A percentile compares a stretch with the other conserved stretches of the same genome.
These are phyloP conservation scores for Drosophila rhopaloa DNA, from an alignment of 1,140 invertebrate species.

Conservation along the genomic window DNA sequence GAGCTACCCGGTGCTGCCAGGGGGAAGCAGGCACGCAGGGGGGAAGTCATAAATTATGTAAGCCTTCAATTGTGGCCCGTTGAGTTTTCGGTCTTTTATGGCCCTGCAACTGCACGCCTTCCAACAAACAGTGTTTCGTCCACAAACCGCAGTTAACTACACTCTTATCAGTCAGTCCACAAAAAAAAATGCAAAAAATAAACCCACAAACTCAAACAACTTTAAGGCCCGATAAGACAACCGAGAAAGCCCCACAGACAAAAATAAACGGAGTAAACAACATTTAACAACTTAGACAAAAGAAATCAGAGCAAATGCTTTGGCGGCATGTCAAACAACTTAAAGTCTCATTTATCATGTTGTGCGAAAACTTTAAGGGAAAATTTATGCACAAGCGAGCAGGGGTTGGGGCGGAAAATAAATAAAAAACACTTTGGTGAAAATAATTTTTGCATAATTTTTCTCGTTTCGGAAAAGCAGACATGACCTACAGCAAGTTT, in stretches of 20 bases:
- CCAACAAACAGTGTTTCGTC: conserved; percentile 17
- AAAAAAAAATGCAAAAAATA: conserved; percentile 42
- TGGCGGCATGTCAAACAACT: conserved; percentile 70
- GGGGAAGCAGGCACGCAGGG: conserved; percentile 39
- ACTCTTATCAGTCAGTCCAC: conserved; percentile 13
- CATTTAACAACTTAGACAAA: conserved; percentile 74
- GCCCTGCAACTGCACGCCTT: conserved; percentile 59
- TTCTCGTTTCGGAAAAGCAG: conserved; percentile 49
- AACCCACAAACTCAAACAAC: conserved; percentile 62
- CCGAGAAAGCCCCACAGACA: conserved; percentile 11
- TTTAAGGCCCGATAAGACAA: conserved; percentile 68
- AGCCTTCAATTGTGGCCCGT: conserved; percentile 47
- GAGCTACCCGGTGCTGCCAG: conserved; percentile 16
- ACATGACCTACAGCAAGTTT: conserved; percentile 80
- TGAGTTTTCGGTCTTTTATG: conserved; percentile 45
- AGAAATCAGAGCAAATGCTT: conserved; percentile 50
- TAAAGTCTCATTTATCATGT: conserved; percentile 84
- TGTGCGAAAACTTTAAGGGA: conserved; percentile 69
- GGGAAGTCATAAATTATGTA: conserved; percentile 83
- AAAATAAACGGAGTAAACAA: conserved; percentile 37
- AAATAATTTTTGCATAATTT: conserved; percentile 77
- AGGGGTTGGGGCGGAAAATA: conserved; percentile 14
- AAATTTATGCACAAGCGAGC: conserved; percentile 62
- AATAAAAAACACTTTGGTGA: conserved; percentile 58
- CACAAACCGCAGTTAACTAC: conserved; percentile 1